Evolutionary conservation across 2,113 vertebrate species (phyloP), one percentile per base, ranked within the genome.

Genomic region (Rhabdornis inornatus): DNA sequence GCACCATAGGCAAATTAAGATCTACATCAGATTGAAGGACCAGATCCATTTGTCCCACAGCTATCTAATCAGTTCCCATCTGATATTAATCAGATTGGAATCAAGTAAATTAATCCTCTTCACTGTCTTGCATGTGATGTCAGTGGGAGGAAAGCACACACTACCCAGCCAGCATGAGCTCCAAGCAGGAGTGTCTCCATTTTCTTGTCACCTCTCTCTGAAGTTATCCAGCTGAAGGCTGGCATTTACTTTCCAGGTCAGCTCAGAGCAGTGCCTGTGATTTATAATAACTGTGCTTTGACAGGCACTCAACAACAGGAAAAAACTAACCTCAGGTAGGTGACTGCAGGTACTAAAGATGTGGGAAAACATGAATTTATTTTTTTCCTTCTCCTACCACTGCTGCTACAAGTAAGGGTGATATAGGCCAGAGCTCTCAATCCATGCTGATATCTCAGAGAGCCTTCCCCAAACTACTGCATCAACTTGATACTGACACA

Each of bases 401-500:
- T 83, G 13, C 35, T 79, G 18, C 56, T 53, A 25, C n/a, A 66
- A 37, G 14, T 16, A 83, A 47, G 33, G 30, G 23, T 66, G 21
- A 10, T 6, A 3, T 6, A 37, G 50, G 39, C 13, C 50, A 37
- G 12, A 0, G 0, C 31, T 71, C 37, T 65, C 30, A 24, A 35
- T 14, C 28, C 30, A 31, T 55, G 42, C 30, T 78, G 49, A 10
- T 47, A 11, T 56, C 49, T 31, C 56, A 87, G 33, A 33, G 1
- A 40, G 23, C 22, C 33, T 44, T 72, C 35, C 35, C 61, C 21
- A 78, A 64, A 65, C 35, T 27, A 23, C 53, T 81, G 6, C 56
- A 30, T 35, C 2, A 0, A 16, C 15, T 27, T 57, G 11, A 44
- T 37, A 40, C 33, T 55, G 59, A 42, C 35, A 42, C 15, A 53